Base-by-base conservation (phyloP, 2,888 invertebrate species). In the Limnephilus rhombicus region DNA sequence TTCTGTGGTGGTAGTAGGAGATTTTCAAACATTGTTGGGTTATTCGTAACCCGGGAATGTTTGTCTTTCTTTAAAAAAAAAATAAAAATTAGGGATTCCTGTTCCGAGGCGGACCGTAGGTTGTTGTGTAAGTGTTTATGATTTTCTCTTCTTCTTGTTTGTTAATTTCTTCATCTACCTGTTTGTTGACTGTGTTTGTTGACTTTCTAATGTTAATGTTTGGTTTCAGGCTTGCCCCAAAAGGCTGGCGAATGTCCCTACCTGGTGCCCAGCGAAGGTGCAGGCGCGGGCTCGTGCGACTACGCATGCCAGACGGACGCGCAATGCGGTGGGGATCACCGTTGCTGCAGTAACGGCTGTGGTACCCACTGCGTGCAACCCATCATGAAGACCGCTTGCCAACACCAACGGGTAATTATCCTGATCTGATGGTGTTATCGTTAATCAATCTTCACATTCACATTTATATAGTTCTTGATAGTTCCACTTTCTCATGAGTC, bases 281-380 rank as follows among this genome's bases (percentile, higher is more conserved):
- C 88, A 13, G 96, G 96, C 2, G 53, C 68, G 11, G 97, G 96
- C 0, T 96, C 96, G 0, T 98, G 98, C 94, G 98, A 98, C 94
- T 97, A 98, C 94, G 97, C 98, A 94, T 98, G 98, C 94, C 97
- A 97, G 91, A 97, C 97, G 0, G 98, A 98, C 95, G 96, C 97
- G 29, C 97, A 98, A 94, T 98, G 98, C 94, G 97, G 97, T 3
- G 96, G 97, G 0, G 96, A 96, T 0, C 96, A 97, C 92, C 97
- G 98, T 92, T 98, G 98, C 95, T 98, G 98, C 94, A 98, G 98
- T 0, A 98, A 98, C 85, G 98, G 98, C 41, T 98, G 98, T 94
- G 98, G 98, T 0, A 98, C 98, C 0, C 97, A 98, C 94, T 98
- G 98, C 94, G 97, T 98, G 0, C 96, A 97, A 85, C 97, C 98